Evolutionary conservation across 2,888 invertebrate species (phyloP).

Genomic region (Rhaphigaster nebulosa): DNA sequence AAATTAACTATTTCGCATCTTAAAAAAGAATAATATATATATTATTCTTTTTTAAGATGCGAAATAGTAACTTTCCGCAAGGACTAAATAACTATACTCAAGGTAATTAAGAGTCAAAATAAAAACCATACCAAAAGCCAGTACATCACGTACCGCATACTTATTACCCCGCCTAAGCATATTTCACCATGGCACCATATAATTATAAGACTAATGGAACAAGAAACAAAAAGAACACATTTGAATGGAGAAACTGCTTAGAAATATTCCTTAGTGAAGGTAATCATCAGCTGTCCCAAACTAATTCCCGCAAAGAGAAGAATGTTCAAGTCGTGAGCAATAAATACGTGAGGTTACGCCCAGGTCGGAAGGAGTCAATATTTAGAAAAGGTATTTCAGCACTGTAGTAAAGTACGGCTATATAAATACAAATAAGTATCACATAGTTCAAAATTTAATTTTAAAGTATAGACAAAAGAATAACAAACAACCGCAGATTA

Average conservation of each 20-base stretch:
- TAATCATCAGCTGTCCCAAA: not conserved
- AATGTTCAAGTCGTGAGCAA: constrained; percentile 28
- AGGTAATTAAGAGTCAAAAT: not conserved
- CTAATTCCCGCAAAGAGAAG: not conserved
- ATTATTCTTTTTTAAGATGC: no score
- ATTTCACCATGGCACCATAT: not conserved
- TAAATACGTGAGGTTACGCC: constrained; percentile 20
- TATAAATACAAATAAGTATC: no score
- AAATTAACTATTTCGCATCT: no score
- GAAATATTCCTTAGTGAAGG: not conserved
- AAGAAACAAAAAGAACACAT: not conserved
- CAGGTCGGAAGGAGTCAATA: not conserved
- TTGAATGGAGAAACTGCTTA: not conserved
- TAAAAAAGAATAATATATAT: no score
- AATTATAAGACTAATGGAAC: not conserved
- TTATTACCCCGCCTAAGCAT: not conserved
- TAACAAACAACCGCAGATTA: no score
- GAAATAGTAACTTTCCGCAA: no score
- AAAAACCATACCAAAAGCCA: not conserved
- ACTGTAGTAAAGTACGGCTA: no score
- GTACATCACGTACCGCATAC: not conserved
- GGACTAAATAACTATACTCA: no score
- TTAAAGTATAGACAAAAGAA: no score
- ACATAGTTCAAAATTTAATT: no score
- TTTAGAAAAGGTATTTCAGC: not conserved